A percentile compares a stretch with the other conserved stretches of the same genome.
Evolutionary conservation across 2,888 invertebrate species (phyloP).

Genomic region (Xanthia togata): DNA sequence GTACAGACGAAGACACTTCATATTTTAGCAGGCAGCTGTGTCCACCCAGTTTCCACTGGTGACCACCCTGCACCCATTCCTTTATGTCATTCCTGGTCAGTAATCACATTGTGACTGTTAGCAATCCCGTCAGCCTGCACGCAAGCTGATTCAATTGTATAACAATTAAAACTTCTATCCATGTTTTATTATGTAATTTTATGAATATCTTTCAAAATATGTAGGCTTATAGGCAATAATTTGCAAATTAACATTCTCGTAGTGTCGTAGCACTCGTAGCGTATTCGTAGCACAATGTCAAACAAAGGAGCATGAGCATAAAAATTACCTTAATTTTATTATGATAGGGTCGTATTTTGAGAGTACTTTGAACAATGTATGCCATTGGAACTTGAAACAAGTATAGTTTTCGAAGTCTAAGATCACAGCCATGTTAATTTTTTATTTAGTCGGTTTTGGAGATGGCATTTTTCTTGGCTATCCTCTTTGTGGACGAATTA

Average conservation of each 20-base stretch:
- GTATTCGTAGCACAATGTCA: not conserved
- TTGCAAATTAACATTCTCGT: conserved; percentile 19
- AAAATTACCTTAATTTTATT: not conserved
- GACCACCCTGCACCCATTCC: not conserved
- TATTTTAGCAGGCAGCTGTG: not conserved
- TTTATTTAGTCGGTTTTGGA: not conserved
- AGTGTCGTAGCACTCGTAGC: conserved; percentile 8
- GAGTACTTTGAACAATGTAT: not conserved
- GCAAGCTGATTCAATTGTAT: too few species aligned
- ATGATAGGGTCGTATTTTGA: not conserved
- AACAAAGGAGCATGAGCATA: not conserved
- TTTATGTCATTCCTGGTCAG: not conserved
- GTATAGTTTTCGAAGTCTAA: not conserved
- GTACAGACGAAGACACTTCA: too few species aligned
- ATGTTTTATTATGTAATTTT: conserved; percentile 14
- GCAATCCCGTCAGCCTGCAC: too few species aligned
- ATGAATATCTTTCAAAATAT: conserved; percentile 5
- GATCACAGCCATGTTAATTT: not conserved
- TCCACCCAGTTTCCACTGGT: not conserved
- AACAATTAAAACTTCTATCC: too few species aligned
- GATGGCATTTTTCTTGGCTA: not conserved
- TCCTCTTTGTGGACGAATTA: not conserved
- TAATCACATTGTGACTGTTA: not conserved
- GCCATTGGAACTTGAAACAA: not conserved
- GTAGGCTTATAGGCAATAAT: conserved; percentile 1